Evolutionary conservation across 2,797 vertebrate species (phyloP).

Genomic region (Gallirallus australis): DNA sequence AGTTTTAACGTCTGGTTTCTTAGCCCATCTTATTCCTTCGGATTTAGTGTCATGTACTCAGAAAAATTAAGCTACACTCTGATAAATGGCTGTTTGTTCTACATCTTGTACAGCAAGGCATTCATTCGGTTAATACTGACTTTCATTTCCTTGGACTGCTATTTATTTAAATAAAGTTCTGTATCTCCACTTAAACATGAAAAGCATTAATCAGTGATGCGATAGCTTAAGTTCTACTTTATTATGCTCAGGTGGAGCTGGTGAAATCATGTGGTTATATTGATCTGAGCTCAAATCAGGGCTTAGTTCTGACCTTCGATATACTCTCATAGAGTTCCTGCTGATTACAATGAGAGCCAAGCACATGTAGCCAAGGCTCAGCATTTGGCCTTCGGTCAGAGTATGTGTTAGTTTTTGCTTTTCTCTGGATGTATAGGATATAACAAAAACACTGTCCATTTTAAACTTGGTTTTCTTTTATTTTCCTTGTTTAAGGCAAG

Average conservation of each 20-base stretch:
- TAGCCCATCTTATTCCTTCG: background rate
- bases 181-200: background rate
- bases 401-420: background rate
- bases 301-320: background rate
- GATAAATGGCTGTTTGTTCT: background rate
- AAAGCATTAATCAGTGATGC: background rate
- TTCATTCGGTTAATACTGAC: background rate
- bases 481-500: background rate
- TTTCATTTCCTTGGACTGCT: background rate
- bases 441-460: background rate
- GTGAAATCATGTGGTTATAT: background rate
- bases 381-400: background rate
- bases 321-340: background rate
- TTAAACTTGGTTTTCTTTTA: background rate
- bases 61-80: background rate
- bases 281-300: background rate
- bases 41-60: background rate
- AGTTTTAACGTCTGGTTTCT: background rate
- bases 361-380: background rate
- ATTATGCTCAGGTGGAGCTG: background rate
- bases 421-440: background rate
- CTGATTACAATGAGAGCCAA: background rate
- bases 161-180: background rate
- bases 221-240: background rate
- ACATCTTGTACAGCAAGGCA: background rate